Evolutionary conservation across 2,888 invertebrate species (phyloP), one percentile per base, ranked within the genome.

Genomic region (Tricholauxania praeusta): DNA sequence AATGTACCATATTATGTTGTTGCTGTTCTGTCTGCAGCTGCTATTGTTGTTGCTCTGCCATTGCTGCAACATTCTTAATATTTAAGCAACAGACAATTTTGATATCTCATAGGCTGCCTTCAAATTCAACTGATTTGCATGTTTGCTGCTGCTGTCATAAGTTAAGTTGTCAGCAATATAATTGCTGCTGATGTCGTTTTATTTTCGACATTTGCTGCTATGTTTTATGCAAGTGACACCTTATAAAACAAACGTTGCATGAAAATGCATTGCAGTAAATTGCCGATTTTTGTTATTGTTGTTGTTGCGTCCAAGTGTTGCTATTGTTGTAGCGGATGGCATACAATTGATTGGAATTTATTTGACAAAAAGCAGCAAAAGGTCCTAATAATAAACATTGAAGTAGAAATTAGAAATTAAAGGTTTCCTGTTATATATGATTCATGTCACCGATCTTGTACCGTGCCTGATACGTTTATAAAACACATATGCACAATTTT

Each of bases 181-280:
- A 57, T 47, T 63, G 63, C 12, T 48, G 63, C 10, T 63, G 39
- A 12, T 63, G 47, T 17, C n/a, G 17, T 47, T 47, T 7, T 39
- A 10, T 39, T 39, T 39, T 28, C 28, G 28, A 28, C 28, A 28
- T 28, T 28, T 28, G 28, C 28, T n/a, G n/a, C 47, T 19, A 63
- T 57, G 22, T 19, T 57, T 12, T 28, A 57, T 57, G 28, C 5
- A 28, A 7, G 14, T 47, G 47, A 64, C 64, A 51, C 51, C 28
- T 64, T 28, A 64, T 64, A 64, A 64, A 51, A 64, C 51, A 64
- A 64, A 64, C 64, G 22, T 51, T 64, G 64, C 64, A 22, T 64
- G 19, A 49, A 64, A 64, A 52, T 64, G 51, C 51, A 51, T 51
- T 51, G 51, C 51, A 64, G 28, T 15, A 19, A 64, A 67, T 55